Evolutionary conservation across 2,797 vertebrate genomes (phyloP).

Genomic region (Dermochelys coriacea): DNA sequence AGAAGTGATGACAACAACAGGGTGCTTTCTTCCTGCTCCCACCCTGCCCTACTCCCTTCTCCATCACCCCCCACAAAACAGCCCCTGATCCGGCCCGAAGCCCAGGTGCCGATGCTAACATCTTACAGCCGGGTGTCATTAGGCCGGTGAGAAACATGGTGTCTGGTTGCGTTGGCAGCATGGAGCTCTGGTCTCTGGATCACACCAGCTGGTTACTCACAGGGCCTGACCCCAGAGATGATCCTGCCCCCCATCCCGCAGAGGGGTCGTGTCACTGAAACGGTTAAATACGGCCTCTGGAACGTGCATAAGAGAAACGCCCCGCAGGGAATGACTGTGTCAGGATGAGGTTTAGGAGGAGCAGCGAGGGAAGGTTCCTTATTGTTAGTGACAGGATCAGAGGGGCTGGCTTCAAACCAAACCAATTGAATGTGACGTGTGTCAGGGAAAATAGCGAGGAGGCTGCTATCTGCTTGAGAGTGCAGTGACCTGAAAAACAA

Average conservation of each 20-base stretch:
- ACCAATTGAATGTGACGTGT: conserved; percentile 86
- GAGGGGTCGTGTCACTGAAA: not conserved
- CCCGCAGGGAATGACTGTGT: conserved; percentile 24
- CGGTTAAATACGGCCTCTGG: not conserved
- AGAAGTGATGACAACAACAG: too few species aligned
- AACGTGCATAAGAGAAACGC: not conserved
- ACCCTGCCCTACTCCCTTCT: not conserved
- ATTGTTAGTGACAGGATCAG: conserved; percentile 81
- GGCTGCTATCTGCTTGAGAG: conserved; percentile 84
- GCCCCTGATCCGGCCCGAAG: not conserved
- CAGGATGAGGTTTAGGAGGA: conserved; percentile 76
- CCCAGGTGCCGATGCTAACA: not conserved
- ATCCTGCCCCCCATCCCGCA: not conserved
- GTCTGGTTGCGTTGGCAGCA: not conserved
- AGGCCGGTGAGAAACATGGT: not conserved
- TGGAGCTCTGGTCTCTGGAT: not conserved
- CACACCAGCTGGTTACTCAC: not conserved
- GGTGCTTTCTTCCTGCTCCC: not conserved
- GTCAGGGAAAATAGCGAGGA: conserved; percentile 84
- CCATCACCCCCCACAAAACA: not conserved
- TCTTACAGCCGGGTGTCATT: not conserved
- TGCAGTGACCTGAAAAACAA: conserved; percentile 90
- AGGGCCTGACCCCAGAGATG: not conserved
- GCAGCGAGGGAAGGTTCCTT: conserved; percentile 59
- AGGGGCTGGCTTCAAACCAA: conserved; percentile 85